Conservation (phyloP, 2,888 invertebrate genomes). For the Cepaea hortensis region DNA sequence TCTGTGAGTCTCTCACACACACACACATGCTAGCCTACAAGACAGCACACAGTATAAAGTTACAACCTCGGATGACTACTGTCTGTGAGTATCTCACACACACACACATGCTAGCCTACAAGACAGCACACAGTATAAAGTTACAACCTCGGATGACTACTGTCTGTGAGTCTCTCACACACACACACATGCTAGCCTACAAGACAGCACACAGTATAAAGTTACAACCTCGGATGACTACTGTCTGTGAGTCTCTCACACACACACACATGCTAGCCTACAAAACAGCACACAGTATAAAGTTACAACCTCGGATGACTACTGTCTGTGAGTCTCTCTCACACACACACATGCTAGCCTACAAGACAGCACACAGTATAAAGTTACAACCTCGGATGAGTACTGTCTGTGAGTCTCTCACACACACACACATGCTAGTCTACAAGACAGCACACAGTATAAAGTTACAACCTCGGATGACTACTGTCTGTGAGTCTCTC, state of each 20-base stretch:
- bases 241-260: conserved; percentile 80
- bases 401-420: conserved; percentile 81
- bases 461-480: conserved; percentile 84
- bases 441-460: neutral
- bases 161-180: conserved; percentile 79
- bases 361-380: neutral
- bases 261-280: no score
- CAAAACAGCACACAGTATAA: neutral
- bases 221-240: conserved; percentile 86
- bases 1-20: conserved; percentile 77
- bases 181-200: no score
- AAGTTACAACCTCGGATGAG: conserved; percentile 85
- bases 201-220: neutral
- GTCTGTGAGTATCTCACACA: conserved; percentile 79
- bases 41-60: neutral
- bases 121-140: neutral
- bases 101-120: neutral
- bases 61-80: conserved; percentile 88
- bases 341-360: no score
- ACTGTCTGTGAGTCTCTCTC: conserved; percentile 82
- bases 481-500: conserved; percentile 82
- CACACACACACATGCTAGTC: neutral
- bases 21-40: neutral
- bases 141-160: conserved; percentile 88
- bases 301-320: conserved; percentile 85